These are phyloP conservation scores for Kryptolebias marmoratus DNA, from an alignment of 2,113 vertebrate genomes.

Conservation along the genomic window DNA sequence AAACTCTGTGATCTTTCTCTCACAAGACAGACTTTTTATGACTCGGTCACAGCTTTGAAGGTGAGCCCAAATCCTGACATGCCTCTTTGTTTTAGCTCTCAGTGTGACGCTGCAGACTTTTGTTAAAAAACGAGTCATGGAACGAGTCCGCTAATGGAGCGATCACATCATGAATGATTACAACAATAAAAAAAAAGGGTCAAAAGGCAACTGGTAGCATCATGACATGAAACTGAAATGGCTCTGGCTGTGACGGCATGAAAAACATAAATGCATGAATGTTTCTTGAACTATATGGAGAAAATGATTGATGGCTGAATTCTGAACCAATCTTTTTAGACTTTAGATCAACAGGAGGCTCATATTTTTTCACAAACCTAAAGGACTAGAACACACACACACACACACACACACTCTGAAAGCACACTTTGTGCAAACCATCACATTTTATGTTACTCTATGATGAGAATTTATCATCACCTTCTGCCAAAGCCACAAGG, in stretches of 20 bases:
- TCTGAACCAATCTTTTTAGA: too few relatives aligned
- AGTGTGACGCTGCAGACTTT: slow-evolving; percentile 28
- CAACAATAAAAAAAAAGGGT: slow-evolving; percentile 42
- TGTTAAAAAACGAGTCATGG: slow-evolving; percentile 13
- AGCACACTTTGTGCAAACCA: too few relatives aligned
- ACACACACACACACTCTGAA: too few relatives aligned
- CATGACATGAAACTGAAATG: slow-evolving; percentile 19
- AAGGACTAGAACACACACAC: too few relatives aligned
- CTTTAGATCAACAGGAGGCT: too few relatives aligned
- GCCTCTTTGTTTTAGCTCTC: background rate
- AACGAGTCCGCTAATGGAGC: slow-evolving; percentile 25
- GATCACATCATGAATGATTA: slow-evolving; percentile 25
- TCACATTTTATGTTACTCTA: too few relatives aligned
- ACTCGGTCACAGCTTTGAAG: slow-evolving; percentile 36
- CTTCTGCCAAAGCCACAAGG: too few relatives aligned
- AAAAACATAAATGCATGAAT: slow-evolving; percentile 5
- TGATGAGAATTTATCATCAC: too few relatives aligned
- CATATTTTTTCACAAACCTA: too few relatives aligned
- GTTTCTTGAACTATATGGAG: background rate
- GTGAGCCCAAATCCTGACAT: slow-evolving; percentile 10
- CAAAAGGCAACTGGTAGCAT: slow-evolving; percentile 35
- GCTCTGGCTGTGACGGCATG: slow-evolving; percentile 5
- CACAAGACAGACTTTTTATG: slow-evolving; percentile 38
- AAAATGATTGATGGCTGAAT: too few relatives aligned
- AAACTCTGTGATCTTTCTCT: slow-evolving; percentile 44